Evolutionary conservation across 2,797 vertebrate genomes (phyloP).

Genomic region (Argyrosomus regius): DNA sequence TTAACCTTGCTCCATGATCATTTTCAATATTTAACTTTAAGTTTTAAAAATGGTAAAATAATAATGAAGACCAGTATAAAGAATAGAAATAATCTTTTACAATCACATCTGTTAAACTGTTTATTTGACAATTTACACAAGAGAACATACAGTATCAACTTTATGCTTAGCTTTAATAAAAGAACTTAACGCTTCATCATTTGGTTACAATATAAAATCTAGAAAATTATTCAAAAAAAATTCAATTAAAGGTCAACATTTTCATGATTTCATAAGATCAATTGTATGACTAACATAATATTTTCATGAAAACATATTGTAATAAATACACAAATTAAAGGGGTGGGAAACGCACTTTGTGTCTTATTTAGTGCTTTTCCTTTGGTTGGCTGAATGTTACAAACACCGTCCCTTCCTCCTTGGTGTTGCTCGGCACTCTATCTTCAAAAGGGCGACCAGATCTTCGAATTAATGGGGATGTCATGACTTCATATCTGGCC

Average conservation of each 20-base stretch:
- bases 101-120: conserved; percentile 46
- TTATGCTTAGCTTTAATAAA: conserved; percentile 66
- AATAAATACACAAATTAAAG: conserved; percentile 66
- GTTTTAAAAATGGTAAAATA: background rate
- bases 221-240: conserved; percentile 52
- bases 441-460: conserved; percentile 77
- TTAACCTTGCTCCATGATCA: background rate
- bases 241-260: conserved; percentile 61
- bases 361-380: conserved; percentile 66
- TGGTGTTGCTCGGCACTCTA: conserved; percentile 73
- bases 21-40: background rate
- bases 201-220: conserved; percentile 79
- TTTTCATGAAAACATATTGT: conserved; percentile 55
- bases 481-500: conserved; percentile 80
- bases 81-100: conserved; percentile 9
- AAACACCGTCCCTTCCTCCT: conserved; percentile 82
- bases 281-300: conserved; percentile 62
- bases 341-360: conserved; percentile 8
- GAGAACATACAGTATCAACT: conserved; percentile 56
- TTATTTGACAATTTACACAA: conserved; percentile 76
- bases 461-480: conserved; percentile 82
- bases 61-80: background rate
- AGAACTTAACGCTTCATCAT: conserved; percentile 60
- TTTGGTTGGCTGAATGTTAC: conserved; percentile 83
- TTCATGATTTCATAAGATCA: conserved; percentile 46